Evolutionary conservation across 2,888 invertebrate species (phyloP).

Genomic region (Stenodema calcarata): DNA sequence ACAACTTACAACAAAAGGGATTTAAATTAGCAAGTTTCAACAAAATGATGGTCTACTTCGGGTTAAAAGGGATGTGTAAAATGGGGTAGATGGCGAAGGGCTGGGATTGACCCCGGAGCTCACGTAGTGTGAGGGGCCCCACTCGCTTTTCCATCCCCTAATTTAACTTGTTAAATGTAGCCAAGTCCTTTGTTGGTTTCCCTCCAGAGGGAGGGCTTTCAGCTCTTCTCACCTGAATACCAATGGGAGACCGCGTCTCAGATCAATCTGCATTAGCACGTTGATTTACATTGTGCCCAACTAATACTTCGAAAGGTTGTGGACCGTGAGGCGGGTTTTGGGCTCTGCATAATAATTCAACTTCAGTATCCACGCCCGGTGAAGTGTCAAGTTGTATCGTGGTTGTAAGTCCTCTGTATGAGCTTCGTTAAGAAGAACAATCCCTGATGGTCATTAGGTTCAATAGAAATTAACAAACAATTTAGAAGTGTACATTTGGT

Average conservation of each 20-base stretch:
- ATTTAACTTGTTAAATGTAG: slow-evolving; percentile 49
- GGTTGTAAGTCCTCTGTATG: background rate
- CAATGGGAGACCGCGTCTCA: background rate
- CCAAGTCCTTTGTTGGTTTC: slow-evolving; percentile 35
- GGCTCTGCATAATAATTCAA: background rate
- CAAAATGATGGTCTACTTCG: slow-evolving; percentile 10
- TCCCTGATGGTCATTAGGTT: no score
- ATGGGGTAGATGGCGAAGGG: background rate
- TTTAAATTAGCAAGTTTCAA: slow-evolving; percentile 27
- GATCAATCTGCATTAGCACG: slow-evolving; percentile 32
- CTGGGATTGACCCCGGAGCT: slow-evolving; percentile 20
- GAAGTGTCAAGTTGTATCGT: background rate
- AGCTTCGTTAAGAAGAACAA: no score
- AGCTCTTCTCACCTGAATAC: slow-evolving; percentile 20
- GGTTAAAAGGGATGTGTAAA: slow-evolving; percentile 7
- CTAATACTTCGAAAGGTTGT: slow-evolving; percentile 5
- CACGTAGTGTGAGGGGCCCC: background rate
- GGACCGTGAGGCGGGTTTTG: background rate
- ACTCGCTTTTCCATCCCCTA: slow-evolving; percentile 5
- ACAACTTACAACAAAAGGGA: slow-evolving; percentile 1
- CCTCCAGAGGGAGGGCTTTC: background rate
- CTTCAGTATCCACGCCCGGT: background rate
- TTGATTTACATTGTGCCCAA: slow-evolving; percentile 36
- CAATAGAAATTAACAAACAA: no score
- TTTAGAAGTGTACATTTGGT: no score